Conservation (phyloP, 2,888 invertebrate species). For the Oxytorus armatus region DNA sequence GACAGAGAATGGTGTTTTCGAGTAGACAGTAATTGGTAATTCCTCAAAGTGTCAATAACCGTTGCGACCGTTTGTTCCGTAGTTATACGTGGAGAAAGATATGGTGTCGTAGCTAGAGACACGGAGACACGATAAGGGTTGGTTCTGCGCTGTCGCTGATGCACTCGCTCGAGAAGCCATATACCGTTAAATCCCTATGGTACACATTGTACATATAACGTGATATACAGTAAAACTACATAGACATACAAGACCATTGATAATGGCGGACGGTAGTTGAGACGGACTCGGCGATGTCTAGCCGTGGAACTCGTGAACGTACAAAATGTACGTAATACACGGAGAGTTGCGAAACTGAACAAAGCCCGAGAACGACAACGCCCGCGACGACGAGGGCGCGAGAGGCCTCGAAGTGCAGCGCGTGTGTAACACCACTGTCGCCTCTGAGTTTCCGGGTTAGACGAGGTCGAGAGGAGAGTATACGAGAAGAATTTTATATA, state of each 20-base stretch:
- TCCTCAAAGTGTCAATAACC: conserved; percentile 12
- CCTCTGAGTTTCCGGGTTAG: conserved; percentile 62
- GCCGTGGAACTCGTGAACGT: conserved; percentile 47
- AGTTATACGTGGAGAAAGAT: not conserved
- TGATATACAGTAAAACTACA: conserved; percentile 1
- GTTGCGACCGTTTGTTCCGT: not conserved
- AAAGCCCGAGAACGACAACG: conserved; percentile 57
- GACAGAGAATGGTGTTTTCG: too few relatives aligned
- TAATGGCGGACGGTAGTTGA: conserved; percentile 60
- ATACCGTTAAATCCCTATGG: conserved; percentile 53
- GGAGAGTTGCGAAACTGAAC: conserved; percentile 55
- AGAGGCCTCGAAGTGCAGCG: conserved; percentile 56
- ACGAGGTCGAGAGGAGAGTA: conserved; percentile 62
- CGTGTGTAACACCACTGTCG: conserved; percentile 50
- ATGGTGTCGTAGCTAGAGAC: conserved; percentile 35
- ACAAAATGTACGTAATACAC: conserved; percentile 54
- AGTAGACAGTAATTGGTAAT: not conserved
- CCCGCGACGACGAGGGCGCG: conserved; percentile 52
- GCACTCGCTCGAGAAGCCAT: conserved; percentile 60
- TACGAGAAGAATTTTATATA: conserved; percentile 40
- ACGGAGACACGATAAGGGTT: conserved; percentile 17
- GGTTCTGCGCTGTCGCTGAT: conserved; percentile 46
- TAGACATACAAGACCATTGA: conserved; percentile 12
- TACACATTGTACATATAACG: conserved; percentile 12
- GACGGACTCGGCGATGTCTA: conserved; percentile 57